These are phyloP conservation scores for Dorcus hopei DNA, from an alignment of 2,888 invertebrate species.

Conservation along the genomic window DNA sequence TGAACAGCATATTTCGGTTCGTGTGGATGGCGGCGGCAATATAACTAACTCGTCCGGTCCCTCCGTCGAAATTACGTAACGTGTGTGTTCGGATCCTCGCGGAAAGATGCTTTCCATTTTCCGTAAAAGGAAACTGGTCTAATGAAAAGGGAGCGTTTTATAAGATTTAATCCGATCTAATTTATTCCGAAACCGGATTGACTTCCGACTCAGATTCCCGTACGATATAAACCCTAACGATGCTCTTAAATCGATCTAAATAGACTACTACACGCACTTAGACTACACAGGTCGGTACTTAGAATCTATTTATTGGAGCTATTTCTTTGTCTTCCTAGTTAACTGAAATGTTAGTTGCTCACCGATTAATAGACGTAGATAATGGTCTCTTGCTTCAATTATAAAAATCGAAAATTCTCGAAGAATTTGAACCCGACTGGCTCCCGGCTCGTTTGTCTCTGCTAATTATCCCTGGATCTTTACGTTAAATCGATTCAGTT, in stretches of 20 bases:
- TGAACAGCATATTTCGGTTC: not conserved
- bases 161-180: conserved; percentile 41
- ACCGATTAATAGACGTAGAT: conserved; percentile 15
- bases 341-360: conserved; percentile 12
- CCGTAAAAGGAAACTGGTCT: conserved; percentile 24
- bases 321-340: conserved; percentile 23
- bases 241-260: conserved; percentile 42
- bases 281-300: conserved; percentile 21
- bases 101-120: conserved; percentile 3
- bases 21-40: no score
- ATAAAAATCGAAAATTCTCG: not conserved
- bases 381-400: conserved; percentile 1
- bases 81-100: not conserved
- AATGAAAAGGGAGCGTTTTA: conserved; percentile 30
- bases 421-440: not conserved
- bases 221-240: conserved; percentile 42
- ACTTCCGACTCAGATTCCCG: conserved; percentile 44
- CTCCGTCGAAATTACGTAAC: not conserved
- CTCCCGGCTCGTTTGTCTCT: not conserved
- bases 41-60: no score
- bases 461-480: not conserved
- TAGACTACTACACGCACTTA: conserved; percentile 34
- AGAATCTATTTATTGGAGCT: conserved; percentile 21
- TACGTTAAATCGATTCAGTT: no score
- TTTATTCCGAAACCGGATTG: conserved; percentile 42